A percentile compares a stretch with the other conserved stretches of the same genome.
phyloP scores from a whole-genome alignment of 2,797 vertebrate genomes.

The Thunnus albacares region DNA sequence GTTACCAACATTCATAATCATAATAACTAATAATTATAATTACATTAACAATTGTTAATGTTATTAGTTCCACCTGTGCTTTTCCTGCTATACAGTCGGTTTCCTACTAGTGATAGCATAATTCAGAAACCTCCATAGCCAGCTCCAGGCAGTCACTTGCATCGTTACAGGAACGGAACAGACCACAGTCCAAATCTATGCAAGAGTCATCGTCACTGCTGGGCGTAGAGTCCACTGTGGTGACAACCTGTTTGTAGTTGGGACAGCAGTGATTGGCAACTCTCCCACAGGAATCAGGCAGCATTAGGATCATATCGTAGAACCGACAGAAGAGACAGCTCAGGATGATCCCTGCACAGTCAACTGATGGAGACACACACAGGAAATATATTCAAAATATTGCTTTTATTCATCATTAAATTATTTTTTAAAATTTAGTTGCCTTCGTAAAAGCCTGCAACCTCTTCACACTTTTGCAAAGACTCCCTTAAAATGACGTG shows the following conservation, averaged over 20 bases:
- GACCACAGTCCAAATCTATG: slow-evolving; percentile 90
- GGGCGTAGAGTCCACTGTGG: slow-evolving; percentile 75
- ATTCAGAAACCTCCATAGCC: slow-evolving; percentile 96
- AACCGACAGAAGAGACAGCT: slow-evolving; percentile 97
- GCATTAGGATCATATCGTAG: slow-evolving; percentile 92
- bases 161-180: slow-evolving; percentile 91
- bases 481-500: slow-evolving; percentile 48
- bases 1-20: too few species aligned
- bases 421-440: not conserved
- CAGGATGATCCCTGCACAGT: slow-evolving; percentile 93
- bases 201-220: slow-evolving; percentile 85
- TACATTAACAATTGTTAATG: too few species aligned
- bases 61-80: too few species aligned
- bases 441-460: slow-evolving; percentile 6
- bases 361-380: slow-evolving; percentile 84
- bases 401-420: not conserved
- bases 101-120: slow-evolving; percentile 90
- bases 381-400: slow-evolving; percentile 17
- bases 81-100: not conserved
- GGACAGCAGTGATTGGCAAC: slow-evolving; percentile 88
- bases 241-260: slow-evolving; percentile 86
- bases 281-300: slow-evolving; percentile 89
- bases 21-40: too few species aligned
- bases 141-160: slow-evolving; percentile 93
- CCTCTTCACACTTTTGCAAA: slow-evolving; percentile 37